Evolutionary conservation across 2,113 vertebrate genomes (phyloP), one percentile per base, ranked within the genome.

Genomic region (Hippocampus abdominalis): DNA sequence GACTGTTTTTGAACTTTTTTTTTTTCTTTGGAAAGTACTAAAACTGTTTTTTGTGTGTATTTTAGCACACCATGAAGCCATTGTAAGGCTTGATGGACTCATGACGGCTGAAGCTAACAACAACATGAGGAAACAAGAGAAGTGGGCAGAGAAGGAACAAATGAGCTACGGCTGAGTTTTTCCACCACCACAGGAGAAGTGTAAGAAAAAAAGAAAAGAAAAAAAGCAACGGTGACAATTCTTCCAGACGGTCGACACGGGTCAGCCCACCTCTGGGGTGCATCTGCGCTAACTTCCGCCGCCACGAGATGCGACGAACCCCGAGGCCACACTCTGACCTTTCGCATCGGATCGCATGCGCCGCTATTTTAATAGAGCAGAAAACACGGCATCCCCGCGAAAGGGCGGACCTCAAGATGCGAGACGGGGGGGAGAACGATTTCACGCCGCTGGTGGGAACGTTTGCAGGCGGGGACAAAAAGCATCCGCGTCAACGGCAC

Each of bases 321-420:
- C 84, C 29, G 72, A 75, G 80, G 87, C 77, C 83, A 77, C 44
- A 76, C 59, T 49, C 68, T 88, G 90, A 89, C 89, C 90, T 89
- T 87, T 88, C 81, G 71, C 85, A 78, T 85, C 74, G 81, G 27
- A 89, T 87, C 82, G 76, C 79, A 87, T 88, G 83, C 79, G 57
- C 73, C 68, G 79, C 84, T 83, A 90, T 89, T 82, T 76, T 84
- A 89, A 86, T 80, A 81, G 78, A 87, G 71, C 62, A 53, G 68
- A 89, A 79, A 89, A 78, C 74, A 82, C 73, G 66, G 81, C 72
- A 82, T 75, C 71, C 83, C 74, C 36, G 15, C 36, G 76, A 81
- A 82, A 78, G 71, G 3, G 9, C 59, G 73, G 71, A 39, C 65
- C 46, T 32, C 76, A 69, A 78, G 82, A 87, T 76, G 66, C 49